Evolutionary conservation across 2,888 invertebrate genomes (phyloP).

Genomic region (Coecobrya sp.): DNA sequence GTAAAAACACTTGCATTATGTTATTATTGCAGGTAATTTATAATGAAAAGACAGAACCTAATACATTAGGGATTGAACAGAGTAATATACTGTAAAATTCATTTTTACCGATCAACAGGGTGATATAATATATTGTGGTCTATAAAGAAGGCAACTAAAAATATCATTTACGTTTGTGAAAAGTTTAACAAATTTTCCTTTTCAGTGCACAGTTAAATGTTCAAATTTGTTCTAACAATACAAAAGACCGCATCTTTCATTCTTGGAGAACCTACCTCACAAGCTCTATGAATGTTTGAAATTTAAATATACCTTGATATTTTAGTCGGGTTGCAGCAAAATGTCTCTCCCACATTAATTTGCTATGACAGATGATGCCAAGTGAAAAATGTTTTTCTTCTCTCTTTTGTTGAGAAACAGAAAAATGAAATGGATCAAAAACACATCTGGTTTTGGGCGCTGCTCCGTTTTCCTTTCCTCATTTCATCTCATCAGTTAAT

Average conservation of each 20-base stretch:
- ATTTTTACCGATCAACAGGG: not conserved
- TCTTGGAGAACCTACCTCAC: not conserved
- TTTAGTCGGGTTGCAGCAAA: not conserved
- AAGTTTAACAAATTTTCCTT: conserved; percentile 48
- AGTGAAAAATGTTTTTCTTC: conserved; percentile 53
- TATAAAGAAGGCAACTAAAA: not conserved
- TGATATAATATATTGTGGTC: not conserved
- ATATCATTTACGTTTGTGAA: conserved; percentile 10
- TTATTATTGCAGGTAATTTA: too few relatives aligned
- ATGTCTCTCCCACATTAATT: conserved; percentile 41
- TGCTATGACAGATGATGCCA: conserved; percentile 53
- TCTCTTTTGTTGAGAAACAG: conserved; percentile 15
- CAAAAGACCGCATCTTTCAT: not conserved
- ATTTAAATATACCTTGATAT: not conserved
- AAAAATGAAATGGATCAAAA: conserved; percentile 51
- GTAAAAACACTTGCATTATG: too few relatives aligned
- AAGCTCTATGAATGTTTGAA: not conserved
- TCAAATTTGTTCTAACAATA: conserved; percentile 6
- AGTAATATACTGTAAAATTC: too few relatives aligned
- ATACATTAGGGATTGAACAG: too few relatives aligned
- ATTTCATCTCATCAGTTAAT: not conserved
- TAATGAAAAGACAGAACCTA: too few relatives aligned
- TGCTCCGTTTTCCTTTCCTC: not conserved
- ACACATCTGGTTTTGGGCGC: conserved; percentile 38
- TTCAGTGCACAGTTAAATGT: conserved; percentile 16